A percentile compares a stretch with the other conserved stretches of the same genome.
Conservation (phyloP, 2,797 vertebrate species). For the Danio aesculapii region DNA sequence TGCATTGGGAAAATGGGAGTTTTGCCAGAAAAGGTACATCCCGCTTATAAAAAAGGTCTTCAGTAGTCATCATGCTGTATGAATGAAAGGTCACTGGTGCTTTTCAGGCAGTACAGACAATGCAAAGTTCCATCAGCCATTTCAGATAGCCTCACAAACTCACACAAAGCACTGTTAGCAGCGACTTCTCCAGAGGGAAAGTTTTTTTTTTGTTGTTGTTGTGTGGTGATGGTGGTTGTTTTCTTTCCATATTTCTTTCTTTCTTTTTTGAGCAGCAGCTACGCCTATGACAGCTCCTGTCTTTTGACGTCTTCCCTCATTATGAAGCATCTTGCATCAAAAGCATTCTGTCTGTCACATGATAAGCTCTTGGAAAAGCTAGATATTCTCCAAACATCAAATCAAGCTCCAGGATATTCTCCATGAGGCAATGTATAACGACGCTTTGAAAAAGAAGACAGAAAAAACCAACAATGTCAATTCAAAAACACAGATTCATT, state of each 20-base stretch:
- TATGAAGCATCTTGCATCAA: constrained; percentile 52
- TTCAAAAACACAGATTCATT: neutral
- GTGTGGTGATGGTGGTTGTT: too few species aligned
- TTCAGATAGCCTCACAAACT: constrained; percentile 57
- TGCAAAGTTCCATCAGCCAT: constrained; percentile 49
- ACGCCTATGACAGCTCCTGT: constrained; percentile 48
- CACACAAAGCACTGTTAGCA: constrained; percentile 46
- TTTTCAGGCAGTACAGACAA: constrained; percentile 36
- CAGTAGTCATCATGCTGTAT: constrained; percentile 32
- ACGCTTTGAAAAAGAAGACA: constrained; percentile 30
- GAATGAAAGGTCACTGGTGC: constrained; percentile 56
- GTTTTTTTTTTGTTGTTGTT: neutral
- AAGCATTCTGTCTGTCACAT: constrained; percentile 55
- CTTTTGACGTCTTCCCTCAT: constrained; percentile 53
- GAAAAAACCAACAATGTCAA: constrained; percentile 9
- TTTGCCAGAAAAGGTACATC: constrained; percentile 51
- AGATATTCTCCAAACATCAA: constrained; percentile 55
- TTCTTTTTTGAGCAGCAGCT: constrained; percentile 42
- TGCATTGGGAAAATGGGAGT: constrained; percentile 20
- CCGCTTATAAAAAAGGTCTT: constrained; percentile 29
- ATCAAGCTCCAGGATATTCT: constrained; percentile 50
- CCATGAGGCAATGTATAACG: constrained; percentile 44
- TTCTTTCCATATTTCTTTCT: neutral
- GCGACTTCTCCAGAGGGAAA: constrained; percentile 41
- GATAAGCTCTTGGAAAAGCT: constrained; percentile 53